Conservation (phyloP, 1,140 invertebrate genomes). For the Gryllus bimaculatus region DNA sequence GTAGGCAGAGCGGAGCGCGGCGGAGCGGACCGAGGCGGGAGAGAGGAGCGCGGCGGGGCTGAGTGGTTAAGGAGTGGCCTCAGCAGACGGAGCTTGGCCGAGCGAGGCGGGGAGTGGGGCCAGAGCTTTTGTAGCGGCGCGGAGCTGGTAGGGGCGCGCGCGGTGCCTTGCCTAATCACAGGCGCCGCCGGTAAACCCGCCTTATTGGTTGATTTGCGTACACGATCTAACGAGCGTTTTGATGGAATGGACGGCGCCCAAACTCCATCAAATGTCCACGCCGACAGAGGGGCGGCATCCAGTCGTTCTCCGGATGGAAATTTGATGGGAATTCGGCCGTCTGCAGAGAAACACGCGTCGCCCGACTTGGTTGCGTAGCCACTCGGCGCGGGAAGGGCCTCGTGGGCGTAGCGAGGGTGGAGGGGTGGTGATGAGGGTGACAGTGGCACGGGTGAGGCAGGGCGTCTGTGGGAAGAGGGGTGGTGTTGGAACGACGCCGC, state of each 20-base stretch:
- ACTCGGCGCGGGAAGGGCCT: neutral
- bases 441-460: neutral
- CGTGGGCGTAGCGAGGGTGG: neutral
- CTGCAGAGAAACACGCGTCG: neutral
- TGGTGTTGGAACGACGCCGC: neutral
- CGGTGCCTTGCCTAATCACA: too few species aligned
- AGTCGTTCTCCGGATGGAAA: neutral
- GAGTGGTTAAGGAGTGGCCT: too few species aligned
- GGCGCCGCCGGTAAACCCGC: too few species aligned
- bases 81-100: too few species aligned
- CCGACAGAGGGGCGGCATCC: neutral
- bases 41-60: too few species aligned
- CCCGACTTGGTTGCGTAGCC: neutral
- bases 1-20: too few species aligned
- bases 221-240: neutral
- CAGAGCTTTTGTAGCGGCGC: too few species aligned
- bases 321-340: neutral
- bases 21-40: too few species aligned
- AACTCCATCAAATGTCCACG: neutral
- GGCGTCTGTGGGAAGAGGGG: too few species aligned
- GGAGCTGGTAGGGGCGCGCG: too few species aligned
- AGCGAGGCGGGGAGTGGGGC: too few species aligned
- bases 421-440: neutral
- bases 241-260: neutral
- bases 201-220: neutral